Conservation (phyloP, 2,888 invertebrate species). For the Bimastos eiseni region DNA sequence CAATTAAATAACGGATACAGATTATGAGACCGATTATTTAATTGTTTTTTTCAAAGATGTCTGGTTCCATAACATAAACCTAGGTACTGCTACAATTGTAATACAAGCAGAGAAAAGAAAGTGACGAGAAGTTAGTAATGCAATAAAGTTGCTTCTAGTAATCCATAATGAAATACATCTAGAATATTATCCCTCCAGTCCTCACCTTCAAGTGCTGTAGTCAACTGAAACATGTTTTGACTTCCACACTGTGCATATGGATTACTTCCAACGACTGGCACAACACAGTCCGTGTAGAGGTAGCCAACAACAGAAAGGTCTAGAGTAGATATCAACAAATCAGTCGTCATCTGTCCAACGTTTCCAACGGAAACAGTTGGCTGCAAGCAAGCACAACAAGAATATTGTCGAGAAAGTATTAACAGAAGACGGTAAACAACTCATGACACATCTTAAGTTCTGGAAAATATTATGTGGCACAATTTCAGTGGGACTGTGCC, state of each 20-base stretch:
- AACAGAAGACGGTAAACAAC: not conserved
- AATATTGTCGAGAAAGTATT: not conserved
- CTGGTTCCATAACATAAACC: too few species aligned
- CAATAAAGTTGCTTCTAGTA: not conserved
- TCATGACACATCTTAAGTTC: too few species aligned
- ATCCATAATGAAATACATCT: not conserved
- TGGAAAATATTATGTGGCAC: not conserved
- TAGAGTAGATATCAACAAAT: constrained; percentile 78
- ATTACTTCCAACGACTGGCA: constrained; percentile 79
- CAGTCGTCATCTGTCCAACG: constrained; percentile 83
- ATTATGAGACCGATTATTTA: too few species aligned
- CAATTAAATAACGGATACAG: too few species aligned
- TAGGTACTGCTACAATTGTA: too few species aligned
- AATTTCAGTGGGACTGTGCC: too few species aligned
- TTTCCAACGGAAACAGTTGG: constrained; percentile 74
- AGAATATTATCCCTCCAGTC: not conserved
- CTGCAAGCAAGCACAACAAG: constrained; percentile 30
- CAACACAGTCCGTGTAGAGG: constrained; percentile 74
- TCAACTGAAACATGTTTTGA: constrained; percentile 30
- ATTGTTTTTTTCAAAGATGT: too few species aligned
- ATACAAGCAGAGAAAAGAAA: not conserved
- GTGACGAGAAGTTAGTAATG: not conserved
- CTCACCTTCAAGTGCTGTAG: constrained; percentile 35
- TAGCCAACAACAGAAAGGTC: constrained; percentile 71
- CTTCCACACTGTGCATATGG: constrained; percentile 67